Conservation (phyloP, 2,888 invertebrate species). For the Drosophila macrothrix region DNA sequence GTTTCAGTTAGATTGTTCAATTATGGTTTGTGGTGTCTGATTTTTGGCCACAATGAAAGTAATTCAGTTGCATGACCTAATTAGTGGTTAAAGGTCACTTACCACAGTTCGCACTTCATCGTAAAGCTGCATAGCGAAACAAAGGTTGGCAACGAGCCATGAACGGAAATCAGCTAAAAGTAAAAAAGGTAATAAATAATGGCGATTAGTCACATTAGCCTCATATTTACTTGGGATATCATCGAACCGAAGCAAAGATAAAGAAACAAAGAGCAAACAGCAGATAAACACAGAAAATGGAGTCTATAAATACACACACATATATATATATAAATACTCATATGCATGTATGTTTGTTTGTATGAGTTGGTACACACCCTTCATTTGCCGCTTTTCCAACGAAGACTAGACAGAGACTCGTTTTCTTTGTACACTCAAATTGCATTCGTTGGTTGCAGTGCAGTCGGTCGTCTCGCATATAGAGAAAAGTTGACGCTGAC, state of each 20-base stretch:
- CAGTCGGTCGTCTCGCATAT: constrained; percentile 48
- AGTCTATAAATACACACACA: constrained; percentile 52
- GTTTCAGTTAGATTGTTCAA: neutral
- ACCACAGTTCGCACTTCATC: constrained; percentile 34
- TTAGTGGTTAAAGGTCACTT: constrained; percentile 49
- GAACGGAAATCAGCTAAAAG: constrained; percentile 23
- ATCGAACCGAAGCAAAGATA: constrained; percentile 23
- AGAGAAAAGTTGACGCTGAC: constrained; percentile 67
- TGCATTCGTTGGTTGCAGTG: constrained; percentile 54
- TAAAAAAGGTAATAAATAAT: constrained; percentile 6
- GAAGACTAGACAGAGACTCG: constrained; percentile 64
- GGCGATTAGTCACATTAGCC: constrained; percentile 27
- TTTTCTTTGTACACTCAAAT: constrained; percentile 68
- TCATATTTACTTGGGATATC: constrained; percentile 20
- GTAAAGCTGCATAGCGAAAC: constrained; percentile 4
- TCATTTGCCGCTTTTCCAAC: constrained; percentile 49
- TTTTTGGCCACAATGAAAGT: neutral
- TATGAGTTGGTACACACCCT: constrained; percentile 63
- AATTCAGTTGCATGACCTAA: constrained; percentile 31
- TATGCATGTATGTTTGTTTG: constrained; percentile 9
- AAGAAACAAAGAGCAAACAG: constrained; percentile 33
- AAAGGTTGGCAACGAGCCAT: constrained; percentile 6
- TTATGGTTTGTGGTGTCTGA: neutral
- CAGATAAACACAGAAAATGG: constrained; percentile 38
- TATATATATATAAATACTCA: neutral